Evolutionary conservation across 2,888 invertebrate genomes (phyloP).

Genomic region (Lobophora halterata): DNA sequence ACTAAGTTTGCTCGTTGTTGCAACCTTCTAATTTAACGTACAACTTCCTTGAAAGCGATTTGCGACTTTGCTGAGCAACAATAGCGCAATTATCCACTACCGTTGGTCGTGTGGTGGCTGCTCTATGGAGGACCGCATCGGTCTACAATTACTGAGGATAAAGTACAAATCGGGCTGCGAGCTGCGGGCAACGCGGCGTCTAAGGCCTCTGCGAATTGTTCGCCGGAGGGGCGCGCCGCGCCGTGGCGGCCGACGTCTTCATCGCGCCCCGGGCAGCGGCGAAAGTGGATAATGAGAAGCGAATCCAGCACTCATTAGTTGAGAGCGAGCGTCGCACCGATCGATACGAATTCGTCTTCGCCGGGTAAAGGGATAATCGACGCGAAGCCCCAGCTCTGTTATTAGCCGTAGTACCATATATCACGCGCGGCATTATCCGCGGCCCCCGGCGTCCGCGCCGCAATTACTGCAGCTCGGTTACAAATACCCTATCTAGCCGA

Average conservation of each 20-base stretch:
- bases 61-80: constrained; percentile 60
- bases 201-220: constrained; percentile 64
- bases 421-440: constrained; percentile 71
- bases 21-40: constrained; percentile 62
- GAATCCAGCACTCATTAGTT: constrained; percentile 76
- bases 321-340: constrained; percentile 66
- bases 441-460: constrained; percentile 72
- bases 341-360: constrained; percentile 76
- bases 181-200: constrained; percentile 48
- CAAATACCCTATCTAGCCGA: constrained; percentile 55
- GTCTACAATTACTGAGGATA: constrained; percentile 71
- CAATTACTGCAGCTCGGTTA: constrained; percentile 66
- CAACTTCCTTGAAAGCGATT: constrained; percentile 61
- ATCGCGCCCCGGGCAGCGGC: constrained; percentile 66
- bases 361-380: constrained; percentile 75
- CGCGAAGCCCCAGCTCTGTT: constrained; percentile 65
- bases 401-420: constrained; percentile 78
- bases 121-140: constrained; percentile 51
- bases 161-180: constrained; percentile 67
- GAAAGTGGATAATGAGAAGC: constrained; percentile 79
- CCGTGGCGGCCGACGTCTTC: constrained; percentile 67
- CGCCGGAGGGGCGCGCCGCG: constrained; percentile 53
- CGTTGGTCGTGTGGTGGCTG: constrained; percentile 61
- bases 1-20: constrained; percentile 54
- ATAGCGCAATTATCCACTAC: constrained; percentile 75